Evolutionary conservation across 2,888 invertebrate species (phyloP).

Genomic region (Pachydiplax longipennis): DNA sequence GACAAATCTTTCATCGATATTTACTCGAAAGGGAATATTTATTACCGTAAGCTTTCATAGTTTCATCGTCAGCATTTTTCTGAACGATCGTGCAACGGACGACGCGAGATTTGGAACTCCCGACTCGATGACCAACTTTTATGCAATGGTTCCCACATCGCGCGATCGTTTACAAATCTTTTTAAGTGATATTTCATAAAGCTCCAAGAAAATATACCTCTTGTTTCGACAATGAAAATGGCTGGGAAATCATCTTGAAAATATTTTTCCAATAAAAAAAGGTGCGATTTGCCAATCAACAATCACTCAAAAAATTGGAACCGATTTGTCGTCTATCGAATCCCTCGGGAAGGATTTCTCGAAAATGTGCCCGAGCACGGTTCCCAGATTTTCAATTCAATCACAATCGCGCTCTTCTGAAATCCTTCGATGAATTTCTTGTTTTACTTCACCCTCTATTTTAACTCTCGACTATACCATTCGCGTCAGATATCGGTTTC

Average conservation of each 20-base stretch:
- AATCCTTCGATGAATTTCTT: background rate
- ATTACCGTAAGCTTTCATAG: background rate
- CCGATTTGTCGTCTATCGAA: background rate
- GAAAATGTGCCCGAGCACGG: too few relatives aligned
- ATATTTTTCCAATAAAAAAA: conserved; percentile 28
- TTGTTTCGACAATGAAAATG: conserved; percentile 19
- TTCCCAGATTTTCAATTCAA: too few relatives aligned
- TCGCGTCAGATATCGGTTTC: background rate
- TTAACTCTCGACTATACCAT: background rate
- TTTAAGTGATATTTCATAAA: conserved; percentile 34
- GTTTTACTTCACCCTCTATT: background rate
- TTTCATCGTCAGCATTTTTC: background rate
- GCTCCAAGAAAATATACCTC: background rate
- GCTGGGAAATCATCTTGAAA: conserved; percentile 34
- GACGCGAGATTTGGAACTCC: background rate
- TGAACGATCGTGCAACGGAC: background rate
- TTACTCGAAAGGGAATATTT: background rate
- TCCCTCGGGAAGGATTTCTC: background rate
- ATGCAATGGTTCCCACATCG: background rate
- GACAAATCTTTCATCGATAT: conserved; percentile 19
- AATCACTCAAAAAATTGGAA: background rate
- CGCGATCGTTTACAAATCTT: conserved; percentile 19
- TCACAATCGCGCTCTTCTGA: too few relatives aligned
- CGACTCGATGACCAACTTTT: background rate
- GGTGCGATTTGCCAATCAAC: conserved; percentile 1